Evolutionary conservation across 2,797 vertebrate species (phyloP).

Genomic region (Phataginus tetradactyla): DNA sequence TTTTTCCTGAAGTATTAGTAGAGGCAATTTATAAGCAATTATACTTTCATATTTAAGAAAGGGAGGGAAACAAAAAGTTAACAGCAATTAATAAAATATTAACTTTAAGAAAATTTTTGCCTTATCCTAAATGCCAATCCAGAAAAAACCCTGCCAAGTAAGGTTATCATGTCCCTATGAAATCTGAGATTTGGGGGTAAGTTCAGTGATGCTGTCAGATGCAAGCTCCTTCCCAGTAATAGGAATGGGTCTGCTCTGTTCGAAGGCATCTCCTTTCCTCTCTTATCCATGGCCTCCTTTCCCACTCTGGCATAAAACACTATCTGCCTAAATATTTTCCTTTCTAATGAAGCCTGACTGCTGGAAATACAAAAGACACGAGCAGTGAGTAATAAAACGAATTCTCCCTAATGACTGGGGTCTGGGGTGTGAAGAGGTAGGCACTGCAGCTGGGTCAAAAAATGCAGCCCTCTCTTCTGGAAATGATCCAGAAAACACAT

Average conservation of each 20-base stretch:
- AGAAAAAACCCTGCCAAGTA: neutral
- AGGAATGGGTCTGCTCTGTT: neutral
- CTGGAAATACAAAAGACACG: neutral
- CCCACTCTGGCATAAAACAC: neutral
- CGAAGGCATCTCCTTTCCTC: neutral
- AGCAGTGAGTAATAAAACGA: neutral
- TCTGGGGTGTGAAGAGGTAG: neutral
- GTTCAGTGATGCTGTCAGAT: neutral
- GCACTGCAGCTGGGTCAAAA: neutral
- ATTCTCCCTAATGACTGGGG: neutral
- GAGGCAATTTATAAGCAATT: neutral
- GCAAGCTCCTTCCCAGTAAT: neutral
- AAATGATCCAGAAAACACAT: neutral
- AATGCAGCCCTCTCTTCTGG: neutral
- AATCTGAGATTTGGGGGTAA: neutral
- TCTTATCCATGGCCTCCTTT: neutral
- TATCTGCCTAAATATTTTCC: neutral
- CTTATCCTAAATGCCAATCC: neutral
- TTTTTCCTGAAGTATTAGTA: slow-evolving; percentile 4
- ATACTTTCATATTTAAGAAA: neutral
- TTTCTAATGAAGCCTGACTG: neutral
- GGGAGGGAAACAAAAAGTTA: neutral
- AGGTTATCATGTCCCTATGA: neutral
- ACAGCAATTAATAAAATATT: neutral
- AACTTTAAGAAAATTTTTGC: slow-evolving; percentile 7